Conservation (phyloP, 2,888 invertebrate species). For the Carterocephalus palaemon region DNA sequence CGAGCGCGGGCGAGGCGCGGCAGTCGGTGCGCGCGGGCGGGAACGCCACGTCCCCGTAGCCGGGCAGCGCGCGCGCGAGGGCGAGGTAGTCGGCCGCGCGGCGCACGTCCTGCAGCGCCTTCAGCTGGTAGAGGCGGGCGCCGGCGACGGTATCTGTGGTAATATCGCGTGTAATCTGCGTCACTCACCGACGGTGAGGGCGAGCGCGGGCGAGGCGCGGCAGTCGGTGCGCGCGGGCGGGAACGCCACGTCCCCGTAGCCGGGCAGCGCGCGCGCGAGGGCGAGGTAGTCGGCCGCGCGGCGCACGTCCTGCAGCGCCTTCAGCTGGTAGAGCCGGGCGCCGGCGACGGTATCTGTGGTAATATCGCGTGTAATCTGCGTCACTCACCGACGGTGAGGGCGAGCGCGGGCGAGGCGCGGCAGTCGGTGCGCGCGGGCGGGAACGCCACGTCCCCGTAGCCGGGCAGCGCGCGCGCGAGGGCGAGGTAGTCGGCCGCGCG, state of each 20-base stretch:
- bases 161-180: no score
- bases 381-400: conserved; percentile 82
- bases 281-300: conserved; percentile 92
- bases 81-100: no score
- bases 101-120: no score
- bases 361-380: no score
- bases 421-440: conserved; percentile 93
- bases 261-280: conserved; percentile 90
- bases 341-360: no score
- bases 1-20: no score
- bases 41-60: no score
- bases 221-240: conserved; percentile 93
- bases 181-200: conserved; percentile 82
- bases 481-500: conserved; percentile 92
- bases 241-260: conserved; percentile 96
- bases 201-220: conserved; percentile 81
- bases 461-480: conserved; percentile 90
- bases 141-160: no score
- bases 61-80: no score
- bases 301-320: conserved; percentile 91
- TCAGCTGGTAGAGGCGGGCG: no score
- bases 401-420: conserved; percentile 81
- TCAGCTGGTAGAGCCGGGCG: conserved; percentile 92
- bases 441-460: conserved; percentile 96
- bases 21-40: no score